Evolutionary conservation across 2,113 vertebrate genomes (phyloP), one percentile per base, ranked within the genome.

Genomic region (Mionectes macconnelli): DNA sequence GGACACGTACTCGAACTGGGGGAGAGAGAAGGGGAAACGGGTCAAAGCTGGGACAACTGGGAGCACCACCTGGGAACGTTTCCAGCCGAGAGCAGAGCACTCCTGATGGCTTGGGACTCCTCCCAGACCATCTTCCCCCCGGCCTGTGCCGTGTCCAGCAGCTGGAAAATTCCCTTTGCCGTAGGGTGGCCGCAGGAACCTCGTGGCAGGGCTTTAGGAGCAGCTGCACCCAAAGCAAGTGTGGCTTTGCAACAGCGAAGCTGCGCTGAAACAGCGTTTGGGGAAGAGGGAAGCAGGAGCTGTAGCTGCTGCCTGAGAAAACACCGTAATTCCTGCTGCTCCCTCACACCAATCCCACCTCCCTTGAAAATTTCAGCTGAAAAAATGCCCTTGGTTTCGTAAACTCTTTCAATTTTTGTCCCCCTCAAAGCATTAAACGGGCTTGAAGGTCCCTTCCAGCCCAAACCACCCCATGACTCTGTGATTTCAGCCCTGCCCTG

Each of bases 1-100:
- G 50, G 99, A 99, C 92, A 99, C 98, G 6, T 99, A 99, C 95
- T 99, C 99, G 96, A 99, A 99, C 99, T 99, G 98, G 64, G 92
- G 87, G 14, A 7, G 49, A 77, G 92, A 95, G 97, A 84, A 84
- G 37, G 1, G 1, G 50, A 33, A 62, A 52, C 0, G 8, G 35
- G 19, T 47, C 90, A 84, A 8, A 49, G 16, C 68, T 45, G 53
- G 69, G 33, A 18, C 15, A 62, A 44, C 42, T 10, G 45, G 75
- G 69, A 70, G 47, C 56, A 23, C 23, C 82, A 2, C 2, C 21
- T 30, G 72, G 84, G 22, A 55, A 33, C 5, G 12, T n/a, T 37
- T 14, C 57, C 70, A 74, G 57, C 37, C 4, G 2, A 31, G 35
- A 49, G 44, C n/a, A 27, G 39, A 69, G 53, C 60, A 2, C 16